These are phyloP conservation scores for Abrostola triplasia DNA, from an alignment of 2,888 invertebrate genomes.

Conservation along the genomic window DNA sequence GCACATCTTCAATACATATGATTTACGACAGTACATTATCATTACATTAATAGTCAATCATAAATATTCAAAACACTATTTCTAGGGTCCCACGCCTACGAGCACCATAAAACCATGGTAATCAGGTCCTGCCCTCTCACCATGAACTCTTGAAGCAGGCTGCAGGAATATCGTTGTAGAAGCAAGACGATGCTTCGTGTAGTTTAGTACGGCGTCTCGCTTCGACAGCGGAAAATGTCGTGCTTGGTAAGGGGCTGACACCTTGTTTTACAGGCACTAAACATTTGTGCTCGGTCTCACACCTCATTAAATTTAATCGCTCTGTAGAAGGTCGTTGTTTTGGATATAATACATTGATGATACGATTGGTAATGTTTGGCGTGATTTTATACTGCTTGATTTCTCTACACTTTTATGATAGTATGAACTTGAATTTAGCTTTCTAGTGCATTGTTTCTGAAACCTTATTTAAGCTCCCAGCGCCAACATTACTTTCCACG, in stretches of 20 bases:
- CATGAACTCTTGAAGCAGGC: no score
- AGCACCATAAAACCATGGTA: constrained; percentile 51
- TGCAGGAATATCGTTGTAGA: no score
- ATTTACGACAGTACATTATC: constrained; percentile 34
- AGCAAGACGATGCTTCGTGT: no score
- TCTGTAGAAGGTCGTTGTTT: not conserved
- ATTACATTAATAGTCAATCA: constrained; percentile 37
- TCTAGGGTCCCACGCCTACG: constrained; percentile 50
- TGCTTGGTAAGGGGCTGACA: no score
- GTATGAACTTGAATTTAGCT: no score
- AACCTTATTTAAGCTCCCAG: no score
- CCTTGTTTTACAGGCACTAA: constrained; percentile 33
- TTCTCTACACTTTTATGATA: not conserved
- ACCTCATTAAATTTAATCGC: constrained; percentile 21
- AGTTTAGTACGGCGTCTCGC: no score
- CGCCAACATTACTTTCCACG: no score
- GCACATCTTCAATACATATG: constrained; percentile 33
- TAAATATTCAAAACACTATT: constrained; percentile 37
- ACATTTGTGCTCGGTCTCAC: constrained; percentile 25
- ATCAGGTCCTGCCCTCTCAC: constrained; percentile 22
- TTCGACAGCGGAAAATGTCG: no score
- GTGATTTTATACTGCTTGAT: not conserved
- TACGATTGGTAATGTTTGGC: no score
- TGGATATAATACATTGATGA: not conserved
- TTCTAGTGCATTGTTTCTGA: no score